Conservation (phyloP, 2,113 vertebrate genomes). For the Romanogobio albipinnatus region DNA sequence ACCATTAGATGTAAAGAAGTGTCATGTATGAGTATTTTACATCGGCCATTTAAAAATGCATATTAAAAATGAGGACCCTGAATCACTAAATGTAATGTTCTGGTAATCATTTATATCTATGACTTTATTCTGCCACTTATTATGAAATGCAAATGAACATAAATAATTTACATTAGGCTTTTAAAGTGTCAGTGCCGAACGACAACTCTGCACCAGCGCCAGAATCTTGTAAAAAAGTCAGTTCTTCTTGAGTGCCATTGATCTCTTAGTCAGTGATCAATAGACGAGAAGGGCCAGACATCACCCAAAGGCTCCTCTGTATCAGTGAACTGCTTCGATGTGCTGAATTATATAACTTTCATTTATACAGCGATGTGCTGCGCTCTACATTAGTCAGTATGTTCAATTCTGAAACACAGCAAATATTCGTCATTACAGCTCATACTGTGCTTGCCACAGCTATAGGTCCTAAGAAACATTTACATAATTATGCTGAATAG, state of each 20-base stretch:
- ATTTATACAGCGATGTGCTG: conserved; percentile 22
- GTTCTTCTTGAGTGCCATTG: conserved; percentile 31
- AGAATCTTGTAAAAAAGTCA: conserved; percentile 26
- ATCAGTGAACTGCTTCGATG: conserved; percentile 40
- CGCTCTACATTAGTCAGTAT: conserved; percentile 2
- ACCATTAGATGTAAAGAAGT: neutral
- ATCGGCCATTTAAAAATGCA: neutral
- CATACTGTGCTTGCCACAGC: conserved; percentile 16
- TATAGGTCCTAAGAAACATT: neutral
- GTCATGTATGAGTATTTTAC: too few species aligned
- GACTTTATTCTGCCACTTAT: neutral
- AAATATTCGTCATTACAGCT: conserved; percentile 9
- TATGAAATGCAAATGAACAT: neutral
- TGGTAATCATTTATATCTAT: neutral
- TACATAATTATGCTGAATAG: neutral
- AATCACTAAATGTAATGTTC: neutral
- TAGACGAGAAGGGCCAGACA: conserved; percentile 24
- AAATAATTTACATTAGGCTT: conserved; percentile 16
- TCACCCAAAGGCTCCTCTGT: conserved; percentile 37
- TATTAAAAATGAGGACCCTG: neutral
- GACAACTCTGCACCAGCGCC: neutral
- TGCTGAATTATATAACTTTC: conserved; percentile 9
- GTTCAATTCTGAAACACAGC: conserved; percentile 1
- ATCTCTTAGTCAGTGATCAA: conserved; percentile 43
- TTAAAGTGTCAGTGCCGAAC: neutral